Evolutionary conservation across 2,113 vertebrate genomes (phyloP).

Genomic region (Eurystomus gularis): DNA sequence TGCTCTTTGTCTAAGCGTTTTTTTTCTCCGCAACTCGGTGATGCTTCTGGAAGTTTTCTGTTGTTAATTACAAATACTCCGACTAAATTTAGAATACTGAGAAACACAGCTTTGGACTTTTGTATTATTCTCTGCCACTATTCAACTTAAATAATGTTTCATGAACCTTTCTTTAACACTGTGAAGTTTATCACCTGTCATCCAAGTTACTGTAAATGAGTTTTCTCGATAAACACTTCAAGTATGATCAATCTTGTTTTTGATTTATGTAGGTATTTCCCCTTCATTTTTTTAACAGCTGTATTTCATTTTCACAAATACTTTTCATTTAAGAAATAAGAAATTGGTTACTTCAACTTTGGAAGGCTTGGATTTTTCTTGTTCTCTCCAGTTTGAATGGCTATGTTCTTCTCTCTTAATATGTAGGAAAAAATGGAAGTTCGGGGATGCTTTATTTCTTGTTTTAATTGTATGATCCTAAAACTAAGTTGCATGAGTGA

Average conservation of each 20-base stretch:
- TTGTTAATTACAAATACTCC: background rate
- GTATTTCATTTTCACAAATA: background rate
- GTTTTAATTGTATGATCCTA: background rate
- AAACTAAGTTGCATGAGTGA: background rate
- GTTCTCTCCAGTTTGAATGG: background rate
- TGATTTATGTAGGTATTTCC: background rate
- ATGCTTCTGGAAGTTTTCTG: background rate
- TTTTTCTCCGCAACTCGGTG: background rate
- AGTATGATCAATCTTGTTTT: background rate
- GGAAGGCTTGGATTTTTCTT: background rate
- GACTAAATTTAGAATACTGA: background rate
- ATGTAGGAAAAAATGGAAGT: background rate
- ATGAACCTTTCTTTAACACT: background rate
- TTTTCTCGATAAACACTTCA: background rate
- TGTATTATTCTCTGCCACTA: background rate
- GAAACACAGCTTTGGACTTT: accelerated
- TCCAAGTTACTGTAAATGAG: background rate
- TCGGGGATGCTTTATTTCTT: background rate
- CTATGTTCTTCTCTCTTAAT: background rate
- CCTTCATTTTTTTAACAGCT: background rate
- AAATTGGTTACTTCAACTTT: background rate
- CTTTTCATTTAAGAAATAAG: background rate
- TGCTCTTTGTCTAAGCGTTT: background rate
- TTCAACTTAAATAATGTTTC: background rate
- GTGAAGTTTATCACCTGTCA: background rate